Evolutionary conservation across 2,888 invertebrate genomes (phyloP).

Genomic region (Metellina segmentata): DNA sequence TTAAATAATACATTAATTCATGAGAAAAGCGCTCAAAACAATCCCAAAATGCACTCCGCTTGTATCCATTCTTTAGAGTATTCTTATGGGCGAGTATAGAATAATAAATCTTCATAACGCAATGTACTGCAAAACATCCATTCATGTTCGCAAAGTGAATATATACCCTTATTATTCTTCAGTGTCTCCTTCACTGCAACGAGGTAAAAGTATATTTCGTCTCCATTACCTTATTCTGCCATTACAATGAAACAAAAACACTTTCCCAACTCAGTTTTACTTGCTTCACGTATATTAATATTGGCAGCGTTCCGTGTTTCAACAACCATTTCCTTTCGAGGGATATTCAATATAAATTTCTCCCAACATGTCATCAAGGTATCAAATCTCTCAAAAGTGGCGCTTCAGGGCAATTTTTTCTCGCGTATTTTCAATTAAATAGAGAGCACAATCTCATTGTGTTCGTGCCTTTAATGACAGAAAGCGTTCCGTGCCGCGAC

Average conservation of each 20-base stretch:
- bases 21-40: too few relatives aligned
- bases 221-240: not conserved
- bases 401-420: conserved; percentile 6
- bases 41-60: too few relatives aligned
- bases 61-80: too few relatives aligned
- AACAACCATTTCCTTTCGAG: not conserved
- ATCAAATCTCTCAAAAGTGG: conserved; percentile 31
- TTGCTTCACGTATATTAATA: not conserved
- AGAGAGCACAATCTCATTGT: conserved; percentile 55
- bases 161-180: not conserved
- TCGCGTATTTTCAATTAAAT: conserved; percentile 67
- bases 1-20: too few relatives aligned
- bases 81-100: not conserved
- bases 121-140: not conserved
- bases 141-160: not conserved
- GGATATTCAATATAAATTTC: not conserved
- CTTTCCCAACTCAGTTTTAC: not conserved
- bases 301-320: not conserved
- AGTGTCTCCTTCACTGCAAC: not conserved
- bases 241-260: not conserved
- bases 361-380: not conserved
- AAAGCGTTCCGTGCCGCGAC: conserved; percentile 11
- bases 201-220: not conserved
- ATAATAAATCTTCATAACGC: not conserved
- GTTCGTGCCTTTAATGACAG: conserved; percentile 28